Evolutionary conservation across 2,113 vertebrate genomes (phyloP), one percentile per base, ranked within the genome.

Genomic region (Nesogale talazaci): DNA sequence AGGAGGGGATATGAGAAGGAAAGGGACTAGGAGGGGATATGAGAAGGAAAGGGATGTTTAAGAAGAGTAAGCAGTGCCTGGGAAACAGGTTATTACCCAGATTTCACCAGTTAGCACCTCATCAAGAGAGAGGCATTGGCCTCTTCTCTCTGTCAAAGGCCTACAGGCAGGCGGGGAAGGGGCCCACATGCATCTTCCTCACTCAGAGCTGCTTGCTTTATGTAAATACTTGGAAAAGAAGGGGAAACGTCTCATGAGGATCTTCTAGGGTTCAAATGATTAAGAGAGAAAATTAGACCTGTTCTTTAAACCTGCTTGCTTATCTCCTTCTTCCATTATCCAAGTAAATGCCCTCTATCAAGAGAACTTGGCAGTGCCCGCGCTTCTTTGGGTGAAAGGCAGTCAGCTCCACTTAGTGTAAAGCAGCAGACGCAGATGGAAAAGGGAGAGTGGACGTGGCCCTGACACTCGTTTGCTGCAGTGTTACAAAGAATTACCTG

Each of bases 401-500:
- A 61, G 22, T 76, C 22, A 29, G 63, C 25, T 61, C 83, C 74
- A 79, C 72, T 87, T 5, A 70, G 27, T 0, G 0, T 14, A 42
- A 34, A 3, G 5, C 23, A 56, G 65, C 46, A 11, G 67, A 84
- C 67, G 83, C 82, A 89, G 63, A 42, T 7, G 65, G 52, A 69
- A 74, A 92, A 61, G 20, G 42, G 81, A 72, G 38, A 83, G 88
- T 63, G 83, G 83, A 52, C 29, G 29, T 38, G 56, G 87, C 77
- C 87, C 52, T 74, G 91, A 92, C 76, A 88, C 86, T 91, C 67
- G 91, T 86, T 86, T 95, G 78, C 80, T 75, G 85, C 9, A 80
- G 69, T 25, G 70, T 86, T 86, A 92, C 70, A 75, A 91, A 95
- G 94, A 95, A 94, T 77, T 85, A 89, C 93, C 81, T 94, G 78